phyloP scores from a whole-genome alignment of 2,888 invertebrate species.

The Serripes groenlandicus region DNA sequence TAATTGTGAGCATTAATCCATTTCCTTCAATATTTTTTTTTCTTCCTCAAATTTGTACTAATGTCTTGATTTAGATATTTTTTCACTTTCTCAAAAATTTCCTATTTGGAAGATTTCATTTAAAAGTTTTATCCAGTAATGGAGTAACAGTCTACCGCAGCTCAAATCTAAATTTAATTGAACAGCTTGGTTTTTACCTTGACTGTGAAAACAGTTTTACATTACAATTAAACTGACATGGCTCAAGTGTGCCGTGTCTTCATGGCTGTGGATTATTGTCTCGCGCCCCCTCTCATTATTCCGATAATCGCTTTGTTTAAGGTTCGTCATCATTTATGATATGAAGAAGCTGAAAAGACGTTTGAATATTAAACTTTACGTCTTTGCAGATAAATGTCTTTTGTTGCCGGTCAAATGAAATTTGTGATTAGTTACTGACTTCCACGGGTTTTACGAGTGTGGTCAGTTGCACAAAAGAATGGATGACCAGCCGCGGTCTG shows the following conservation, averaged over 20 bases:
- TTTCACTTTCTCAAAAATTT: too few species aligned
- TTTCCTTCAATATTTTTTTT: too few species aligned
- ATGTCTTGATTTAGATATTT: too few species aligned
- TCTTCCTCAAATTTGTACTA: too few species aligned
- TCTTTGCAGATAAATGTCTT: slow-evolving; percentile 68
- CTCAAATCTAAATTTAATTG: slow-evolving; percentile 71
- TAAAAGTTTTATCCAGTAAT: too few species aligned
- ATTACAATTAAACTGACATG: slow-evolving; percentile 62
- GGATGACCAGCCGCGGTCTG: slow-evolving; percentile 61
- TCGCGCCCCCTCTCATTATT: slow-evolving; percentile 60
- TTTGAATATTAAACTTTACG: slow-evolving; percentile 72
- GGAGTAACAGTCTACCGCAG: slow-evolving; percentile 49
- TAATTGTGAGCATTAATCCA: too few species aligned
- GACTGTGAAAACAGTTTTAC: slow-evolving; percentile 59
- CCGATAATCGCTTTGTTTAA: slow-evolving; percentile 69
- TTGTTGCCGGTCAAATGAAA: slow-evolving; percentile 65
- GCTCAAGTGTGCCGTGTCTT: slow-evolving; percentile 64
- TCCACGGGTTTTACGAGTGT: slow-evolving; percentile 53
- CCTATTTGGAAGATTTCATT: too few species aligned
- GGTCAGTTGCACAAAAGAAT: slow-evolving; percentile 71
- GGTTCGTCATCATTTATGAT: slow-evolving; percentile 68
- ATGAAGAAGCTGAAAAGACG: slow-evolving; percentile 63
- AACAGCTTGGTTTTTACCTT: slow-evolving; percentile 71
- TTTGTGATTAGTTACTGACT: slow-evolving; percentile 68
- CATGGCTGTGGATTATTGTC: slow-evolving; percentile 64